Percentiles rank a stretch among this genome's conserved stretches.
phyloP scores from a whole-genome alignment of 2,113 vertebrate species.

The Thermophis baileyi region DNA sequence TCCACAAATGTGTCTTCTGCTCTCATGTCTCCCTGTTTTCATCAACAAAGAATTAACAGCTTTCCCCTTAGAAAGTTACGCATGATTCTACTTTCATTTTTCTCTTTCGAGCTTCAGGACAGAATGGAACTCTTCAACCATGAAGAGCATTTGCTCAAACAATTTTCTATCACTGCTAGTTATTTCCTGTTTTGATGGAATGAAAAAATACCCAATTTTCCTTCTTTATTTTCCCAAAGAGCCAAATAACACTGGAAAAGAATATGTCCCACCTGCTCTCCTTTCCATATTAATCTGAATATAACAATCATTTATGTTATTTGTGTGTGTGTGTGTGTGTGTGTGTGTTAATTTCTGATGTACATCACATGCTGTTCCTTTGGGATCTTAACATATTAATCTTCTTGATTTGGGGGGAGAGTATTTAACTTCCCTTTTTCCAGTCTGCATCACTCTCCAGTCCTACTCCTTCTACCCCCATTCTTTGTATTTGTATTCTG shows the following conservation, averaged over 20 bases:
- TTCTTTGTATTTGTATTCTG: slow-evolving; percentile 64
- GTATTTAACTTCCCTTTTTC: slow-evolving; percentile 29
- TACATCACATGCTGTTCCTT: slow-evolving; percentile 68
- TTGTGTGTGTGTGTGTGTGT: background rate
- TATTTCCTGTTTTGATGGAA: slow-evolving; percentile 82
- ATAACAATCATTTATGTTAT: slow-evolving; percentile 25
- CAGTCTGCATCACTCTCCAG: slow-evolving; percentile 36
- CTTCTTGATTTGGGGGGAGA: slow-evolving; percentile 49
- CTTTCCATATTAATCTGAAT: slow-evolving; percentile 54
- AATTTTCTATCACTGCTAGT: slow-evolving; percentile 56
- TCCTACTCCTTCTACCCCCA: slow-evolving; percentile 33
- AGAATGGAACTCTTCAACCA: slow-evolving; percentile 52
- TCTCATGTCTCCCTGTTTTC: background rate
- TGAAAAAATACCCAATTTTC: slow-evolving; percentile 76
- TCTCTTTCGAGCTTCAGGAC: slow-evolving; percentile 37
- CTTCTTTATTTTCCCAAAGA: slow-evolving; percentile 80
- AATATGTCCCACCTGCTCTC: slow-evolving; percentile 60
- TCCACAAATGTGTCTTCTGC: background rate
- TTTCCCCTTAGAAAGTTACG: background rate
- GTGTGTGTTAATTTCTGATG: slow-evolving; percentile 33
- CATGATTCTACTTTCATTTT: background rate
- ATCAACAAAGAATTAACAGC: slow-evolving; percentile 11
- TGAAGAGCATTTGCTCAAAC: slow-evolving; percentile 57
- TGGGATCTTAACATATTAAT: slow-evolving; percentile 61
- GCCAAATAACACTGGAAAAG: slow-evolving; percentile 72